Conservation (phyloP, 2,113 vertebrate species). For the Kobus ellipsiprymnus region DNA sequence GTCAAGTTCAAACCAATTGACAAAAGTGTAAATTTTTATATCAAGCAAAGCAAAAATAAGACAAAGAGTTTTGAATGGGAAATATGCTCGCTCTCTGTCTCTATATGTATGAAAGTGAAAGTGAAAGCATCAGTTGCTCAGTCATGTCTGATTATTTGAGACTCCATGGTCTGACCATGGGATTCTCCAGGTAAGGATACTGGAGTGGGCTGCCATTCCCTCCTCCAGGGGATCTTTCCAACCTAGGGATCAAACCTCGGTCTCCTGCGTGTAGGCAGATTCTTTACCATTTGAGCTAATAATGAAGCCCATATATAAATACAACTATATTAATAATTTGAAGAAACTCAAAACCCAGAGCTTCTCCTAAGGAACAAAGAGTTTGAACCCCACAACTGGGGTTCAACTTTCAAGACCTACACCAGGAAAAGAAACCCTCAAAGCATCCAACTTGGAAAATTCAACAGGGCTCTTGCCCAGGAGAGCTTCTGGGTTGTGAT, state of each 20-base stretch:
- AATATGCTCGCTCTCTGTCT: neutral
- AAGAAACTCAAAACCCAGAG: neutral
- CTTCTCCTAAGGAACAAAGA: neutral
- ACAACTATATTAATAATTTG: neutral
- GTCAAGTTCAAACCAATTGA: neutral
- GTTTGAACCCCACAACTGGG: neutral
- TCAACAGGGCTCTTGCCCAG: neutral
- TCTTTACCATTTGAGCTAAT: neutral
- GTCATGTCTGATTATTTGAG: neutral
- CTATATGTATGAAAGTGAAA: neutral
- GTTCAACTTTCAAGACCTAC: neutral
- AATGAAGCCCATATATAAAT: neutral
- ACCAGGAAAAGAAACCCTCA: neutral
- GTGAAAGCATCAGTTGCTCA: neutral
- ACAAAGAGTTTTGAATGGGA: neutral
- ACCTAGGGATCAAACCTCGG: neutral
- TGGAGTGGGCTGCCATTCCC: neutral
- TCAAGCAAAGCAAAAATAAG: neutral
- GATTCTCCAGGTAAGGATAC: neutral
- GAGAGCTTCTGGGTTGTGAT: neutral
- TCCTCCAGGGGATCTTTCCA: neutral
- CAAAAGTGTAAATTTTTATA: neutral
- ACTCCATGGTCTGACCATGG: neutral
- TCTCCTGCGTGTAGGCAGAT: neutral
- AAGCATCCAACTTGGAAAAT: neutral